A percentile compares a stretch with the other conserved stretches of the same genome.
phyloP scores from a whole-genome alignment of 2,113 vertebrate species.

The Dicerorhinus sumatrensis region DNA sequence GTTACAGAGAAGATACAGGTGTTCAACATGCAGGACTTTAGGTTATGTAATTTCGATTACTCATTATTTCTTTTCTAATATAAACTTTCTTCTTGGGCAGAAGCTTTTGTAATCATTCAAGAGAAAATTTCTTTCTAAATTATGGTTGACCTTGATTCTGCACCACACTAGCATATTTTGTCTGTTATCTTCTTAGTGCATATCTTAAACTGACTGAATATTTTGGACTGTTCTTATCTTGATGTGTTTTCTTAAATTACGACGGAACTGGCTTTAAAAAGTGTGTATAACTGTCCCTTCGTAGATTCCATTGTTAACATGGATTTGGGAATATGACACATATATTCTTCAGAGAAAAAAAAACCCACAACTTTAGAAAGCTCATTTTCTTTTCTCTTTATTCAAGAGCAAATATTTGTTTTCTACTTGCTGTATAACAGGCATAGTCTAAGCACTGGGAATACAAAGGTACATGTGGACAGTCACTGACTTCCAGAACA shows the following conservation, averaged over 20 bases:
- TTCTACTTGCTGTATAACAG: background rate
- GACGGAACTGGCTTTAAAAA: background rate
- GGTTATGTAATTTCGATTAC: background rate
- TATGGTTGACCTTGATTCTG: background rate
- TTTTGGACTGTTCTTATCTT: background rate
- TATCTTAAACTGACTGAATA: background rate
- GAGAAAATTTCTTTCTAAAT: background rate
- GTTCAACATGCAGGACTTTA: background rate
- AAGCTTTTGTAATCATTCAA: constrained; percentile 18
- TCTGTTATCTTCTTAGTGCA: background rate
- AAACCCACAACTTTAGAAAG: background rate
- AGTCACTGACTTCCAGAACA: background rate
- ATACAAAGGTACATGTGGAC: background rate
- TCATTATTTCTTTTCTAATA: background rate
- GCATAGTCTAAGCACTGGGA: background rate
- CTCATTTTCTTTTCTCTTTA: background rate
- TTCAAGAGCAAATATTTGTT: background rate
- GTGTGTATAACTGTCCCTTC: background rate
- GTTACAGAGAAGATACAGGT: background rate
- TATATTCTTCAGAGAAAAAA: background rate
- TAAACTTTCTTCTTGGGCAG: background rate
- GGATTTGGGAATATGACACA: background rate
- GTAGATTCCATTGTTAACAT: background rate
- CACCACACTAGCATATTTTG: background rate
- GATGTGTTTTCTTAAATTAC: background rate